A percentile compares a stretch with the other conserved stretches of the same genome.
phyloP scores from a whole-genome alignment of 2,797 vertebrate genomes.

The Crax fasciolata region DNA sequence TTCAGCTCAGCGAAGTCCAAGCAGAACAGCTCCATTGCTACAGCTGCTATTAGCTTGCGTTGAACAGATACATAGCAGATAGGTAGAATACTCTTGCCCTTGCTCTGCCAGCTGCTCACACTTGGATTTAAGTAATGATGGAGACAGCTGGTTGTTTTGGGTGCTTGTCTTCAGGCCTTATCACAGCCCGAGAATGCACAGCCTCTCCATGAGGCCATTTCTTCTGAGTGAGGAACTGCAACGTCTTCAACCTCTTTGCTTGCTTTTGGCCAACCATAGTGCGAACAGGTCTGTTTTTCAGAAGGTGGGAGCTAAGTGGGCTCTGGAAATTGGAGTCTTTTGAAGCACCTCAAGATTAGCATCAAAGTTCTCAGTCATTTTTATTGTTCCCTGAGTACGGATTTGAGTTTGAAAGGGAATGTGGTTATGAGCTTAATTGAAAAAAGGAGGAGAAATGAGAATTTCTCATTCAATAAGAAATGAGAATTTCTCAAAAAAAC shows the following conservation, averaged over 20 bases:
- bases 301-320: not conserved
- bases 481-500: not conserved
- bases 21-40: not conserved
- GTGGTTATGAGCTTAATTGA: not conserved
- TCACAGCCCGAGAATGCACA: not conserved
- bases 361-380: accelerated
- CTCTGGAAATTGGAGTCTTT: not conserved
- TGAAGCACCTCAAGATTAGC: not conserved
- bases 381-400: not conserved
- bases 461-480: not conserved
- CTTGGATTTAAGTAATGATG: not conserved
- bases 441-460: not conserved
- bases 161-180: not conserved
- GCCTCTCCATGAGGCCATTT: accelerated
- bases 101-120: not conserved
- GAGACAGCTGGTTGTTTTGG: not conserved
- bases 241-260: not conserved
- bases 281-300: not conserved
- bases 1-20: not conserved
- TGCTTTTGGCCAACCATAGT: not conserved
- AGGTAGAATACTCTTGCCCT: not conserved
- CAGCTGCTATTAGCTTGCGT: accelerated
- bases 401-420: not conserved
- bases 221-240: not conserved
- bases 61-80: accelerated